Evolutionary conservation across 2,113 vertebrate species (phyloP), one percentile per base, ranked within the genome.

Genomic region (Malurus elegans): DNA sequence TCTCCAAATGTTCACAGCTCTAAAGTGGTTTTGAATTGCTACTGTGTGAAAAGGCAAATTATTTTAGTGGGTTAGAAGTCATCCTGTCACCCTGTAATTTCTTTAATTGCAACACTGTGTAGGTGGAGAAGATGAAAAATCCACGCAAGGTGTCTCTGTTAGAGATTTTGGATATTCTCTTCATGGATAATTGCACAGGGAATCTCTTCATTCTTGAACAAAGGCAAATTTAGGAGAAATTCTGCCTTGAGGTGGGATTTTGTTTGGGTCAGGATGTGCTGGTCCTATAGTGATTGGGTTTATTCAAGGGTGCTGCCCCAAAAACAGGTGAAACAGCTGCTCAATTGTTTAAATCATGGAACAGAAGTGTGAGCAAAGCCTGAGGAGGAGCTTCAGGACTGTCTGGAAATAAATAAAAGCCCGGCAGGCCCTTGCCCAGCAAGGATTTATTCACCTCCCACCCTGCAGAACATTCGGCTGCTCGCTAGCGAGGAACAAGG

Each of bases 1-100:
- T 53, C 50, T 65, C 67, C 75, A 69, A 42, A 64, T 4, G 28
- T 82, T 60, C 57, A 69, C 50, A 48, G 28, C 47, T 54, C 47
- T 70, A 34, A 91, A 86, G 34, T 86, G 56, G 15, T 84, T 96
- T 73, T 92, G 73, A 96, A 84, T 66, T 88, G 45, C 83, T 65
- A 54, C 70, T 64, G 20, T 31, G 48, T 14, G n/a, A 86, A 83
- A 76, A 86, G 48, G 40, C 13, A 86, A 57, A 72, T 70, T 86
- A n/a, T 82, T 90, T 91, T 32, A 51, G 48, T 80, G 82, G 38
- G 47, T 83, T 95, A 74, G 29, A 94, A 96, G 70, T 79, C 73
- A 94, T 32, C n/a, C 36, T 71, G 65, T 67, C 81, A 85, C 57
- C 28, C 24, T 71, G 36, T 17, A 73, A 78, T 90, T 87, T 70